phyloP scores from a whole-genome alignment of 2,888 invertebrate species.

The Meiosimyza platycephala region DNA sequence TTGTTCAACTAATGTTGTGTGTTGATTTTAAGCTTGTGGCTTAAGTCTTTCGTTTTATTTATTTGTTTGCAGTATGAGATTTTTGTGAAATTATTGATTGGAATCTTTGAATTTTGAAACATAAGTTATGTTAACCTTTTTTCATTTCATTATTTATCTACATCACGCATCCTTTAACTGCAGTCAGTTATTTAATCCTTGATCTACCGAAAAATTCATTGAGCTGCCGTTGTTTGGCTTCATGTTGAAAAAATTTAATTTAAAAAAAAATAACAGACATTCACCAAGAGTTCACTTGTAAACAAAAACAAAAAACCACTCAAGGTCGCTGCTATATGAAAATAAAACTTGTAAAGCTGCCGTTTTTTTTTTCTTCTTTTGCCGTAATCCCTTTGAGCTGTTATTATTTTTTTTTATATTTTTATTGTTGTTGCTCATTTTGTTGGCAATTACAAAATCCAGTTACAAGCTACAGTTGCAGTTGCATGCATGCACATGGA shows the following conservation, averaged over 20 bases:
- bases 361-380: background rate
- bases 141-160: too few species aligned
- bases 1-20: too few species aligned
- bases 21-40: too few species aligned
- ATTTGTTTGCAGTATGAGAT: background rate
- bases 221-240: background rate
- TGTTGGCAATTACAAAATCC: background rate
- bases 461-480: background rate
- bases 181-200: background rate
- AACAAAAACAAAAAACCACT: background rate
- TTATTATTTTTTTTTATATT: background rate
- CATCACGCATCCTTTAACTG: too few species aligned
- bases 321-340: constrained; percentile 5
- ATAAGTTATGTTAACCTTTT: too few species aligned
- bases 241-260: background rate
- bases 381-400: background rate
- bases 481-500: background rate
- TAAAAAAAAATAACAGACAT: too few species aligned
- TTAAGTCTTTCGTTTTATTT: too few species aligned
- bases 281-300: too few species aligned
- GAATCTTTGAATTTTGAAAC: background rate
- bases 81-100: background rate
- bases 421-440: background rate
- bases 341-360: background rate
- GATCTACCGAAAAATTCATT: background rate